Base-by-base conservation (phyloP, 2,888 invertebrate genomes). In the Hypsopygia costalis region DNA sequence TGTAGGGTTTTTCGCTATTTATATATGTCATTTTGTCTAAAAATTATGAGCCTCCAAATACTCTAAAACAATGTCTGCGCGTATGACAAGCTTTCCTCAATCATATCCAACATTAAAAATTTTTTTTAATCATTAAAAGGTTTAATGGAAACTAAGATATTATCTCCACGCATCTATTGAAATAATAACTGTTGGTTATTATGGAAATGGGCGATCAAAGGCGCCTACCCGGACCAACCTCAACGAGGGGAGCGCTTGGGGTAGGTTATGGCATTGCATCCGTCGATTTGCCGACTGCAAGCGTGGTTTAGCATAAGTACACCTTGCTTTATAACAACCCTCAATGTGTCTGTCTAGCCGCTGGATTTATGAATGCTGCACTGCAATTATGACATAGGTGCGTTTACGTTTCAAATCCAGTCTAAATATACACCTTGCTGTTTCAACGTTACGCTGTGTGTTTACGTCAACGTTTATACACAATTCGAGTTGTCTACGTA, bases 261-360 rank as follows among this genome's bases (percentile, higher is more conserved):
- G 82, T 81, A 82, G 85, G 83, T 75, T 83, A 81, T 81, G 81
- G 82, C 63, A 73, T 75, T 85, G 85, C 83, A 85, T 75, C 77
- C 74, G 74, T 74, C 72, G 70, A 70, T 72, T 66, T 74, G 68
- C 69, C 71, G 63, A 70, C 68, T 81, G 83, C 81, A 80, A 74
- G 76, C 80, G 81, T 71, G 81, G 79, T 74, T 75, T 73, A 76
- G 75, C 77, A 81, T 77, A 81, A 81, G 68, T 79, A 79, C 69
- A 78, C 69, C 64, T 62, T 53, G 58, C 66, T 56, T 71, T 70
- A 62, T 16, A 68, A 63, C 68, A 63, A 64, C 58, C 65, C 67
- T 63, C 67, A 67, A 69, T 73, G 71, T 80, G 77, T 77, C 77
- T 81, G 80, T 79, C 75, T 80, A 73, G 75, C 66, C 66, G 62